Evolutionary conservation across 2,888 invertebrate genomes (phyloP), one percentile per base, ranked within the genome.

Genomic region (Neria commutata): DNA sequence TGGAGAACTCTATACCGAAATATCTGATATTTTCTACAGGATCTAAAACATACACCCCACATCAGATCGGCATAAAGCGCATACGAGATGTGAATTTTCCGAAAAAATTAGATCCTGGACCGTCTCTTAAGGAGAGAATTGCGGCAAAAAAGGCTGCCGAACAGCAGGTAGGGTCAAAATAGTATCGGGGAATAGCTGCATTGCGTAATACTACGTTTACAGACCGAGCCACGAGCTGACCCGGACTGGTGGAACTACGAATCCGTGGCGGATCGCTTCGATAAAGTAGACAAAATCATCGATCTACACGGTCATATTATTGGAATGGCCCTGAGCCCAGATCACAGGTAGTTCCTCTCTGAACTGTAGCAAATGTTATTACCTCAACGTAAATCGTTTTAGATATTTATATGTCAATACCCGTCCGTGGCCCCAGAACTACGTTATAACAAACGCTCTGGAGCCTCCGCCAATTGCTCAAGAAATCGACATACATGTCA

Each of bases 281-380:
- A 92, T 76, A 85, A 86, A 74, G 86, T 91, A 16, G 93, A 94
- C 81, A 89, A 91, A 78, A 80, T 91, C 6, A 91, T 94, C 62
- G 92, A 94, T 80, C 84, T 94, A 53, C 89, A 92, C 75, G 93
- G 92, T 0, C 92, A 93, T 75, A 92, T 94, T 58, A 91, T 93
- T 68, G 94, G 94, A 68, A 91, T 94, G 91, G 89, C 90, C 1
- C 82, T 94, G 14, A 92, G 92, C 62, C 93, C 92, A 0, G 92
- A 92, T 82, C 91, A 92, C 72, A 85, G 88, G 87, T 71, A 61
- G n/a, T n/a, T n/a, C n/a, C n/a, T n/a, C n/a, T n/a, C n/a, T n/a
- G n/a, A n/a, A n/a, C n/a, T n/a, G n/a, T n/a, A n/a, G n/a, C n/a
- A n/a, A n/a, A n/a, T n/a, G n/a, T n/a, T n/a, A n/a, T n/a, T n/a